These are phyloP conservation scores for Formicarius rufipectus DNA, from an alignment of 2,113 vertebrate species.

Conservation along the genomic window DNA sequence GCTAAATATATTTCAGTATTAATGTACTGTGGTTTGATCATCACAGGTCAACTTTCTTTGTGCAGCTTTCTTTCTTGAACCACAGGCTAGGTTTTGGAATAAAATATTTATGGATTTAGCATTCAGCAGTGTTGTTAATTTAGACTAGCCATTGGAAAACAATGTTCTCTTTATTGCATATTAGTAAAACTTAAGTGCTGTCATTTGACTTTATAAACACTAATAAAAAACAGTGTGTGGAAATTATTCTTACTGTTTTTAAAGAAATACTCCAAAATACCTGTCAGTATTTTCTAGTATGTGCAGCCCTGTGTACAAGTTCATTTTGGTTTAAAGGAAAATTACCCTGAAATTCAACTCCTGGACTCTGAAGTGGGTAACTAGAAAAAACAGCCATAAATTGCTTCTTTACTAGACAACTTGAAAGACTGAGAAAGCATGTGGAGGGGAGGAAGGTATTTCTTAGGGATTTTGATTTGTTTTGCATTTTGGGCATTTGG, in stretches of 20 bases:
- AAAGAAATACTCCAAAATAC: not conserved
- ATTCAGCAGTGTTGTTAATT: constrained; percentile 24
- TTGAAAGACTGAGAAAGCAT: not conserved
- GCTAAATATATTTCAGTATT: not conserved
- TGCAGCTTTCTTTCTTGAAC: not conserved
- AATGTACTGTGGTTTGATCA: not conserved
- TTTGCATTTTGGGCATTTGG: not conserved
- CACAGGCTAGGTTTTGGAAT: constrained; percentile 9
- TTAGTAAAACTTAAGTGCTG: constrained; percentile 41
- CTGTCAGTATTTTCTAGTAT: not conserved
- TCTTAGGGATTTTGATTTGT: not conserved
- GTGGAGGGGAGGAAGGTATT: fast-evolving
- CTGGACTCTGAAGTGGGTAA: not conserved
- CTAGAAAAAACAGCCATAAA: not conserved
- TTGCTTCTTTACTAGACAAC: not conserved
- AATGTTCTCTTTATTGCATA: not conserved
- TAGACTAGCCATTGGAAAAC: constrained; percentile 33
- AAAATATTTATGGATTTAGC: constrained; percentile 49
- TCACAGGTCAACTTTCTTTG: not conserved
- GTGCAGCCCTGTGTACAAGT: not conserved
- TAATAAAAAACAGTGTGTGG: not conserved
- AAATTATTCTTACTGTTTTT: not conserved
- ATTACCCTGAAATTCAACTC: constrained; percentile 14
- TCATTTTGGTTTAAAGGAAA: not conserved
- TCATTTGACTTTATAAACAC: constrained; percentile 29